Percentiles rank a stretch among this genome's conserved stretches.
Conservation (phyloP, 1,140 invertebrate genomes). For the Trypoxylus dichotomus region DNA sequence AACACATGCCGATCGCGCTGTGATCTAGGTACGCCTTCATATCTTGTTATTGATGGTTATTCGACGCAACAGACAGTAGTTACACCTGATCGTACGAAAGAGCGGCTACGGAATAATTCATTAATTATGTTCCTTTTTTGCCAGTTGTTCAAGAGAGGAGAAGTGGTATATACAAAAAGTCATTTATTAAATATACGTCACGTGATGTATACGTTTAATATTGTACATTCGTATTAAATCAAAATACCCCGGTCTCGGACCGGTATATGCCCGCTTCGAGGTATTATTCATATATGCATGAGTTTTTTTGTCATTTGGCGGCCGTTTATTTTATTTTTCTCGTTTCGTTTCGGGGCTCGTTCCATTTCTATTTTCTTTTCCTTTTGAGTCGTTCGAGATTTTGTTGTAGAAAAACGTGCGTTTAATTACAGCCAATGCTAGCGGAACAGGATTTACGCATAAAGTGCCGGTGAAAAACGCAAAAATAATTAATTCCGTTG, state of each 20-base stretch:
- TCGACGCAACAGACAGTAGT: slow-evolving; percentile 7
- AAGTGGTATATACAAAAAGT: not conserved
- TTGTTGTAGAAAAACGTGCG: not conserved
- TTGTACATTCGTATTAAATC: slow-evolving; percentile 24
- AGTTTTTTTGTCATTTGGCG: not conserved
- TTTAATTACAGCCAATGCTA: not conserved
- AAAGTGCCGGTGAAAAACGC: not conserved
- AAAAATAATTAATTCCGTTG: slow-evolving; percentile 2
- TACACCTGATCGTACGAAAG: slow-evolving; percentile 23
- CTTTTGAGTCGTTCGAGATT: not conserved
- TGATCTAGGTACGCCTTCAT: slow-evolving; percentile 7
- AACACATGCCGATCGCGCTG: not conserved
- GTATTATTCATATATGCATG: slow-evolving; percentile 15
- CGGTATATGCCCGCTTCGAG: not conserved
- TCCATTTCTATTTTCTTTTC: not conserved
- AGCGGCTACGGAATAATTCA: slow-evolving; percentile 19
- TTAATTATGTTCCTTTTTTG: slow-evolving; percentile 14
- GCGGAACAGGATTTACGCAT: slow-evolving; percentile 5
- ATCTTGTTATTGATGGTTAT: slow-evolving; percentile 21
- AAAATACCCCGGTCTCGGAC: not conserved
- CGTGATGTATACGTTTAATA: slow-evolving; percentile 18
- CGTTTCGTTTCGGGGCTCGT: not conserved
- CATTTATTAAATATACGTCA: slow-evolving; percentile 25
- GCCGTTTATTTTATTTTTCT: not conserved
- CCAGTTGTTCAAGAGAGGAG: not conserved